Evolutionary conservation across 2,113 vertebrate species (phyloP).

Genomic region (Rhinogobius similis): DNA sequence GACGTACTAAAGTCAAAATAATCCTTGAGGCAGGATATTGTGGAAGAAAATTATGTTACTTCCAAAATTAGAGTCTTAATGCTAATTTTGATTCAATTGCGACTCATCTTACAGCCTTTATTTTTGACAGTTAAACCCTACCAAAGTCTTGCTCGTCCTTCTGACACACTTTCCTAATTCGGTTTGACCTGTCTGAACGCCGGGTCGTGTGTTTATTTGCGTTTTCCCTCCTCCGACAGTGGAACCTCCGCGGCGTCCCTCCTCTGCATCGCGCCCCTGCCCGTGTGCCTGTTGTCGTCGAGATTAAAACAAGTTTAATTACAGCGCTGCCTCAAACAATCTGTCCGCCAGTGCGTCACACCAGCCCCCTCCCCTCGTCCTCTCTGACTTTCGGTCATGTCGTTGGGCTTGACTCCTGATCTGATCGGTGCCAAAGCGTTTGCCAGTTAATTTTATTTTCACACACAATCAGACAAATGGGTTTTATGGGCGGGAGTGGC

Average conservation of each 20-base stretch:
- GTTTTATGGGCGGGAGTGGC: constrained; percentile 10
- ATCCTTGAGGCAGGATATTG: too few species aligned
- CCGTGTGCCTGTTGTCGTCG: constrained; percentile 33
- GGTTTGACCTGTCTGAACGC: not conserved
- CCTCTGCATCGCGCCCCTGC: not conserved
- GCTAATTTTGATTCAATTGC: too few species aligned
- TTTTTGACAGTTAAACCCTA: not conserved
- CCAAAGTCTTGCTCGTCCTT: not conserved
- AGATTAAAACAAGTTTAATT: constrained; percentile 70
- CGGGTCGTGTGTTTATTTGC: constrained; percentile 3
- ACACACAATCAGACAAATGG: constrained; percentile 43
- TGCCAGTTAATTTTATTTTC: constrained; percentile 32
- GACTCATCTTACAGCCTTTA: too few species aligned
- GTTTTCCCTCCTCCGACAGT: not conserved
- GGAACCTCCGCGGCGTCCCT: constrained; percentile 12
- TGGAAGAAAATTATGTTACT: too few species aligned
- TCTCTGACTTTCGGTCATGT: constrained; percentile 16
- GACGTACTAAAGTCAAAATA: too few species aligned
- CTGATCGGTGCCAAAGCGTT: constrained; percentile 12
- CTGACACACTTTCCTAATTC: constrained; percentile 8
- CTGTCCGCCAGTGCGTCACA: constrained; percentile 52
- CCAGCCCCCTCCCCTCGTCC: constrained; percentile 23
- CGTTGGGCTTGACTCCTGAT: constrained; percentile 6
- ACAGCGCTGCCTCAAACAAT: constrained; percentile 62
- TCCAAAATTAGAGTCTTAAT: too few species aligned